Percentiles rank a stretch among this genome's conserved stretches.
Evolutionary conservation across 2,888 invertebrate genomes (phyloP).

Genomic region (Pachymerium ferrugineum): DNA sequence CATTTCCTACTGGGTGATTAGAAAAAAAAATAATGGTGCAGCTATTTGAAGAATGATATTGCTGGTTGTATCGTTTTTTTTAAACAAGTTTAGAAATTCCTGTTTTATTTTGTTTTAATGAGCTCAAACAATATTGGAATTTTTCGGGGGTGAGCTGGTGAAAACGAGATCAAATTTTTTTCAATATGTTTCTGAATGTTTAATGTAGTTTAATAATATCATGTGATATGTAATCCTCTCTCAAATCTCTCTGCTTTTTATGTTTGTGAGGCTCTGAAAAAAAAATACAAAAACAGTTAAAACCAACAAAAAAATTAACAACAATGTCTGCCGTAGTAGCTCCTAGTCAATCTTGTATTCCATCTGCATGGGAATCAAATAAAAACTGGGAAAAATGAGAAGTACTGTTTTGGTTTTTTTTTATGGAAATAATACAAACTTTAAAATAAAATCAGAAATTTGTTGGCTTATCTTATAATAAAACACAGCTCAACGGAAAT

Average conservation of each 20-base stretch:
- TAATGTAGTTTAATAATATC: not conserved
- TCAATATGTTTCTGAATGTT: conserved; percentile 14
- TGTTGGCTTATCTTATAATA: not conserved
- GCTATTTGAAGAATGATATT: not conserved
- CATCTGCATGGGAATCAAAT: conserved; percentile 34
- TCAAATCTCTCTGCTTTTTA: conserved; percentile 31
- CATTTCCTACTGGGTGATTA: conserved; percentile 12
- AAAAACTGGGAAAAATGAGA: conserved; percentile 28
- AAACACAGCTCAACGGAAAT: not conserved
- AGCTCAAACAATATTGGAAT: not conserved
- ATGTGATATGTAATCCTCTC: conserved; percentile 12
- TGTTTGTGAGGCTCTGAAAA: conserved; percentile 32
- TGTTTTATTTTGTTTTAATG: not conserved
- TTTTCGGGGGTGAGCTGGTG: not conserved
- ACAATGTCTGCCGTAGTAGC: conserved; percentile 32
- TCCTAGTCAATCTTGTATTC: conserved; percentile 33
- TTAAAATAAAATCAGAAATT: not conserved
- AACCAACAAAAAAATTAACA: not conserved
- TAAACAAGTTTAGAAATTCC: not conserved
- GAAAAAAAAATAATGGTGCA: not conserved
- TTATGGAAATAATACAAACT: not conserved
- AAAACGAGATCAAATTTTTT: not conserved
- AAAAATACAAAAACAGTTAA: conserved; percentile 2
- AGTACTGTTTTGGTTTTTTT: not conserved
- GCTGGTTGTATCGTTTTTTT: conserved; percentile 6